Base-by-base conservation (phyloP, 2,888 invertebrate species). In the Chrysolina americana region DNA sequence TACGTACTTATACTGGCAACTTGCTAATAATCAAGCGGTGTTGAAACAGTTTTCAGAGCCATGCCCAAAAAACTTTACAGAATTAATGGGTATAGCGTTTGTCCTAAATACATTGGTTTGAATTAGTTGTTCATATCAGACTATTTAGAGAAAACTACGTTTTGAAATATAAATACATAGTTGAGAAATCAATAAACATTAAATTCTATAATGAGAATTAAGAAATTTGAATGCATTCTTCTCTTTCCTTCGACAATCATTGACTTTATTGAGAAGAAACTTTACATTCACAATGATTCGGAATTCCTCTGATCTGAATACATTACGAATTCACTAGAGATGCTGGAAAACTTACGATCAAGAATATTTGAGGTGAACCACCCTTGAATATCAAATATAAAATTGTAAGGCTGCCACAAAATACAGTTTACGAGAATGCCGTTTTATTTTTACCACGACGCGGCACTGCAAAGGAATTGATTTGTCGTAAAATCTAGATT, bases 321-420 rank as follows among this genome's bases (percentile, higher is more conserved):
- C 13, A 56, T 56, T 21, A 56, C 56, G 56, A 56, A 56, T 56
- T 56, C 56, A 56, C 21, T 21, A 10, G 53, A 13, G 53, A 23
- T 56, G 11, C 13, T 21, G 56, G 21, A 11, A 56, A 56, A 19
- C 47, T 47, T 47, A 6, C 47, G 47, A 23, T 56, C 56, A 13
- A 23, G 56, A 56, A 56, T 56, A 56, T 23, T 56, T 23, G 10
- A 56, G 21, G 23, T 56, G 23, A 56, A 56, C 56, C 23, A 21
- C 3, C 1, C 17, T 56, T 15, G 56, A 56, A 56, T 56, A 19
- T 56, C 10, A 56, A 56, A 56, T 56, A 56, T 56, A 23, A 13
- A 47, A 1, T 56, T 4, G 9, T 56, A 13, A 13, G 6, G 1
- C 5, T 10, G 56, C 2, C 48, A 17, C 1, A 17, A 17, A 48